Base-by-base conservation (phyloP, 30 jellyfish, hydroid and myxozoan genomes). In the Pseudorhiza aurosa region DNA sequence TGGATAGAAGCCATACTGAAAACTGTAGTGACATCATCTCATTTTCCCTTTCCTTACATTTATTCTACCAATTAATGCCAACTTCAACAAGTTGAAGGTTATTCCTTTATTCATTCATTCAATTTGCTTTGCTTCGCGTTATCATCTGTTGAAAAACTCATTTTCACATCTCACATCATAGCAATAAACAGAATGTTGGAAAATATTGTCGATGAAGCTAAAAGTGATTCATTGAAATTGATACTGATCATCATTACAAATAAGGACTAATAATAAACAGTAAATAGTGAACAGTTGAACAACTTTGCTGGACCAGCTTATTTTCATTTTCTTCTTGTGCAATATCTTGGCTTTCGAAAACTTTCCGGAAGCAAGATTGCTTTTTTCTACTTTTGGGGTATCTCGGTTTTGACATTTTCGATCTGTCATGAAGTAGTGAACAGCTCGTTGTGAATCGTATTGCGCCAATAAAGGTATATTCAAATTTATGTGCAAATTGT, bases 391-490 rank as follows among this genome's bases (percentile, higher is more conserved):
- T 56, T 22, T 56, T 56, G 14, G 39, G 70, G 70, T 11, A 33
- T 68, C 71, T 32, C 70, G 65, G 82, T 25, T 68, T 68, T 46
- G 70, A 69, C 82, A 57, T 68, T 35, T 68, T 68, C 82, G 21
- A 68, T 39, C 82, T 43, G 68, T 39, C 68, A 33, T 68, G 82
- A 68, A 68, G 82, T 68, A 43, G 82, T 43, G 67, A 39, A 68
- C 71, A 33, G 82, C 82, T 46, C 4, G 71, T 68, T 57, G 65
- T 68, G 82, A 69, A 68, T 68, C 82, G 70, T 68, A 68, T 39
- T 68, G 82, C 69, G 43, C 35, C 71, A 68, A 33, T 33, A 68
- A 69, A 68, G 70, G 70, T 69, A 68, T 68, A 33, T 33, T 39
- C 70, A 68, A 40, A 68, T 36, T 68, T 37, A 40, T 68, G 36